Percentiles rank a stretch among this genome's conserved stretches.
These are phyloP conservation scores for Caracal caracal DNA, from an alignment of 2,113 vertebrate genomes.

Conservation along the genomic window DNA sequence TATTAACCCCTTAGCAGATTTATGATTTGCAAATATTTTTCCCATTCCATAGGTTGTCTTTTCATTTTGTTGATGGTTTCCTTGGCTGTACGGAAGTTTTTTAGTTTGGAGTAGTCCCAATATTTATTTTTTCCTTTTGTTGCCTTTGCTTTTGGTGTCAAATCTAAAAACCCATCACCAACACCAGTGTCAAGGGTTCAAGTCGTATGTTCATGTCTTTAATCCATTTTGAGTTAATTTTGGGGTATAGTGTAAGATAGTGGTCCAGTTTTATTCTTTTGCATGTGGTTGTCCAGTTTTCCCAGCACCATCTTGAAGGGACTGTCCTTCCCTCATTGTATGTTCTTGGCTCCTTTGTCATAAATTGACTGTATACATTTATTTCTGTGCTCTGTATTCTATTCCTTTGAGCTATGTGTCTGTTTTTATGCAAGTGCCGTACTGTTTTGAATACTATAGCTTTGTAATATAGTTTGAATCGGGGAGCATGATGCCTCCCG, in stretches of 20 bases:
- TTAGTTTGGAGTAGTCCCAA: not conserved
- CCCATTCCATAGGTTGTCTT: not conserved
- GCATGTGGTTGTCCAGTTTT: not conserved
- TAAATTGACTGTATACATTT: not conserved
- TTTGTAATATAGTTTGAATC: not conserved
- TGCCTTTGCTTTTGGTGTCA: not conserved
- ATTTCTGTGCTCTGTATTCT: not conserved
- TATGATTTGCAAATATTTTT: not conserved
- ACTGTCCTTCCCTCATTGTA: not conserved
- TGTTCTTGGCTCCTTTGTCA: not conserved
- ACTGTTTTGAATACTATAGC: not conserved
- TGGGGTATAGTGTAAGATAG: not conserved
- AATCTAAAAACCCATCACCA: not conserved
- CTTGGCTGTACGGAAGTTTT: not conserved
- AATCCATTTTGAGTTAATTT: not conserved
- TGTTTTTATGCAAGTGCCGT: not conserved
- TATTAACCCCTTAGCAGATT: not conserved
- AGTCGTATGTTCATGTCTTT: not conserved
- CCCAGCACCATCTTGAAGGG: not conserved
- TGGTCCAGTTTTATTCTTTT: not conserved
- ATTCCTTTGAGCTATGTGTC: not conserved
- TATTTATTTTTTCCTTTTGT: not conserved
- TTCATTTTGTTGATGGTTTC: not conserved
- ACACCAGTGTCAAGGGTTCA: not conserved
- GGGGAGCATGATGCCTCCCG: not conserved